Conservation (phyloP, 2,888 invertebrate species). For the Leuctra nigra region DNA sequence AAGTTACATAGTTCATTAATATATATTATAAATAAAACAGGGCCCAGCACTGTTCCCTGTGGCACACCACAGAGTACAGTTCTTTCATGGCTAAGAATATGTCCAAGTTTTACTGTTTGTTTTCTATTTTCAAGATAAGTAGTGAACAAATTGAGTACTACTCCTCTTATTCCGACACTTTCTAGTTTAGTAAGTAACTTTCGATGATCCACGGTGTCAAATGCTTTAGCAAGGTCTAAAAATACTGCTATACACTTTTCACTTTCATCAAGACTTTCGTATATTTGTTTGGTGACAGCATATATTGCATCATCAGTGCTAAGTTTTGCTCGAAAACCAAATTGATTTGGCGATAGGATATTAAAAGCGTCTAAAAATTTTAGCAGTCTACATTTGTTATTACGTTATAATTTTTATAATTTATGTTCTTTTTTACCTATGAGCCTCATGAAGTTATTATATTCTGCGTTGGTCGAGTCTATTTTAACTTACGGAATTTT, state of each 20-base stretch:
- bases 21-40: conserved; percentile 25
- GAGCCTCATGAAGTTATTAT: too few relatives aligned
- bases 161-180: conserved; percentile 21
- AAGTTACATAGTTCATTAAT: conserved; percentile 26
- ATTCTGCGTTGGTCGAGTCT: too few relatives aligned
- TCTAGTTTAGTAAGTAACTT: conserved; percentile 1
- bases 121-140: conserved; percentile 23
- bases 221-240: too few relatives aligned
- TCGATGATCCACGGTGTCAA: too few relatives aligned
- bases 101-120: conserved; percentile 24
- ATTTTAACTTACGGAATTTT: too few relatives aligned
- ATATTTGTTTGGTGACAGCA: background rate
- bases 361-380: background rate
- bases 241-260: background rate
- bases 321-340: background rate
- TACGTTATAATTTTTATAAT: too few relatives aligned
- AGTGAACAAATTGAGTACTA: conserved; percentile 17
- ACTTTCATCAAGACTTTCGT: background rate
- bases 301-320: too few relatives aligned
- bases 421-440: too few relatives aligned
- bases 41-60: conserved; percentile 25
- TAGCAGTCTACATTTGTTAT: background rate
- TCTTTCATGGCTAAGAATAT: conserved; percentile 8
- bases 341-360: background rate
- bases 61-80: conserved; percentile 23